Conservation (phyloP, 2,113 vertebrate genomes). For the Rhea pennata region DNA sequence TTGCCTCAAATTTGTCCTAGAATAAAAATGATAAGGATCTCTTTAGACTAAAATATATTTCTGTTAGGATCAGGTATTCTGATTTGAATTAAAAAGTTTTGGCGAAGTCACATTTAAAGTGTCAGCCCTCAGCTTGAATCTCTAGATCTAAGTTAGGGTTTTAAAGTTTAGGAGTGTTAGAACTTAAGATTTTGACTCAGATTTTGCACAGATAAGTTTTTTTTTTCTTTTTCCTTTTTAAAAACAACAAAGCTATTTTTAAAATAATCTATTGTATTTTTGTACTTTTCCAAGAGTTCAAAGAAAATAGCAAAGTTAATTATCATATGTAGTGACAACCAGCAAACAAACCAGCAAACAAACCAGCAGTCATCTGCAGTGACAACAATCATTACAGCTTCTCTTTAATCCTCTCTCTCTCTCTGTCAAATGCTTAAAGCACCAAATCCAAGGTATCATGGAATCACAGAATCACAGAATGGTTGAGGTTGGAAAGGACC, state of each 20-base stretch:
- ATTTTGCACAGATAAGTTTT: neutral
- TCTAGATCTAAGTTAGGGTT: neutral
- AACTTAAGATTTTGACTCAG: constrained; percentile 10
- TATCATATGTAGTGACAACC: neutral
- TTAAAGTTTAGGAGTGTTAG: neutral
- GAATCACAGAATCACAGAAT: too few relatives aligned
- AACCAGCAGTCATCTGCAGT: neutral
- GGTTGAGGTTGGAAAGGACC: too few relatives aligned
- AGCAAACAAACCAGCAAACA: too few relatives aligned
- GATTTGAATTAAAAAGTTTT: neutral
- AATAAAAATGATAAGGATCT: neutral
- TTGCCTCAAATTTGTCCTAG: neutral
- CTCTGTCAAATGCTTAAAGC: neutral
- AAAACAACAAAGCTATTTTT: neutral
- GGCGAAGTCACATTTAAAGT: neutral
- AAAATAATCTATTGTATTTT: neutral
- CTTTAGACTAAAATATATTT: neutral
- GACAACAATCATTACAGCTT: neutral
- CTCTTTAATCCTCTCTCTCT: neutral
- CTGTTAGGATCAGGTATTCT: neutral
- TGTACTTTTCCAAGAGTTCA: neutral
- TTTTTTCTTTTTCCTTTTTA: neutral
- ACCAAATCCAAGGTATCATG: rapidly evolving
- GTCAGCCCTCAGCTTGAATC: neutral
- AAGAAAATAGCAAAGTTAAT: neutral